Evolutionary conservation across 2,888 invertebrate genomes (phyloP), one percentile per base, ranked within the genome.

Genomic region (Leptinotarsa haldemani): DNA sequence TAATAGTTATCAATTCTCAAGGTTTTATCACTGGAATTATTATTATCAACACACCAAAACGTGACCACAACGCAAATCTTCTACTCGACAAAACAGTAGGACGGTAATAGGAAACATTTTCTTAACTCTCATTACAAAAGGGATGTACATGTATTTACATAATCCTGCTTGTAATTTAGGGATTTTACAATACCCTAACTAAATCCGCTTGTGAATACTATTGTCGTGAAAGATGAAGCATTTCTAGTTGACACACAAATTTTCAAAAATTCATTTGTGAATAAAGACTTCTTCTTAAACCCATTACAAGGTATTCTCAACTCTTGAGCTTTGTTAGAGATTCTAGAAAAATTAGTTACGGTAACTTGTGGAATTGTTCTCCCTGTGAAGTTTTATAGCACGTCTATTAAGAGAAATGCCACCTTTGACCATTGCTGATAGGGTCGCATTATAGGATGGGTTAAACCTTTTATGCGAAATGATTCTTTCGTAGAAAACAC

Each of bases 81-180:
- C 40, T n/a, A 40, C 61, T 61, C n/a, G 30, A 15, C n/a, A 0
- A 9, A 61, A 61, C 30, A 30, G 13, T 40, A 9, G 30, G 40
- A n/a, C 61, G 30, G 30, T 30, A 16, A 30, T 40, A 16, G n/a
- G 40, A 61, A 25, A 61, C 25, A 61, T 20, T 56, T 20, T 61
- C 40, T 61, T 25, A 20, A 40, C 40, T 56, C 22, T 22, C 56
- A 13, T n/a, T 30, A 61, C 61, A 61, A 61, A 25, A 70, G 67
- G 69, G 50, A 71, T 78, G 76, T 76, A 78, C 76, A 74, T 73
- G 40, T 73, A 76, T 78, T 76, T 78, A 71, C 73, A 76, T 74
- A 74, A 76, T 78, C 76, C 70, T n/a, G 25, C 65, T 71, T 76
- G 78, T 78, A 76, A 76, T 73, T 73, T 70, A 71, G 74, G 70